Percentiles rank a stretch among this genome's conserved stretches.
These are phyloP conservation scores for Pissodes strobi DNA, from an alignment of 1,140 invertebrate species.

Conservation along the genomic window DNA sequence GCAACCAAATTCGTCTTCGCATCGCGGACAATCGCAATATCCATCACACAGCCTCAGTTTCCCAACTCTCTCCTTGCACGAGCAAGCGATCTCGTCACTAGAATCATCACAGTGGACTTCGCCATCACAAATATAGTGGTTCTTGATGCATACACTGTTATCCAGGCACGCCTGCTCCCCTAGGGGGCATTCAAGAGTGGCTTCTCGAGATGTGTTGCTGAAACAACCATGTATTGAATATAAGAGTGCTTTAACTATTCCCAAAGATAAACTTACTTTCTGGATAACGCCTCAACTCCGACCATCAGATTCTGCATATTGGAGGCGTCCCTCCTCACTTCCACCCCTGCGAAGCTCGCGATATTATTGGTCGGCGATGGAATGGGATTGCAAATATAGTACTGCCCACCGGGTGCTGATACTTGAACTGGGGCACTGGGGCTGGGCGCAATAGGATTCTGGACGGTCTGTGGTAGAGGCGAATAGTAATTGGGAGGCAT, in stretches of 20 bases:
- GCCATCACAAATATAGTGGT: slow-evolving; percentile 71
- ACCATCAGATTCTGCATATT: slow-evolving; percentile 41
- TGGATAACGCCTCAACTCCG: neutral
- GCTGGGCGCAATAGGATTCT: too few relatives aligned
- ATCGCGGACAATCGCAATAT: slow-evolving; percentile 75
- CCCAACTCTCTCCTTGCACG: slow-evolving; percentile 69
- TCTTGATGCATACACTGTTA: slow-evolving; percentile 64
- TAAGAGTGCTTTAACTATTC: too few relatives aligned
- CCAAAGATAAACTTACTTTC: neutral
- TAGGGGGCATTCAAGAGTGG: slow-evolving; percentile 44
- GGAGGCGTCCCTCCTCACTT: slow-evolving; percentile 36
- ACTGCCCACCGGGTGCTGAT: slow-evolving; percentile 43
- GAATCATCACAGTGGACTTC: slow-evolving; percentile 77
- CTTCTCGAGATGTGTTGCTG: slow-evolving; percentile 42
- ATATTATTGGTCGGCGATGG: slow-evolving; percentile 38
- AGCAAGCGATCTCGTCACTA: slow-evolving; percentile 79
- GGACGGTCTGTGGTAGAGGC: neutral
- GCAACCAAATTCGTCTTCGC: slow-evolving; percentile 79
- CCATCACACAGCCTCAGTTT: slow-evolving; percentile 76
- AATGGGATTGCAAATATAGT: slow-evolving; percentile 51
- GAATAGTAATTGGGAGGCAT: neutral
- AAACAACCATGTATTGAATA: too few relatives aligned
- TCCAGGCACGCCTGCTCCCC: slow-evolving; percentile 56
- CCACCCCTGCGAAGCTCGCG: slow-evolving; percentile 41
- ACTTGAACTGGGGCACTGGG: slow-evolving; percentile 28